phyloP scores from a whole-genome alignment of 2,797 vertebrate genomes.

The Falco concolor region DNA sequence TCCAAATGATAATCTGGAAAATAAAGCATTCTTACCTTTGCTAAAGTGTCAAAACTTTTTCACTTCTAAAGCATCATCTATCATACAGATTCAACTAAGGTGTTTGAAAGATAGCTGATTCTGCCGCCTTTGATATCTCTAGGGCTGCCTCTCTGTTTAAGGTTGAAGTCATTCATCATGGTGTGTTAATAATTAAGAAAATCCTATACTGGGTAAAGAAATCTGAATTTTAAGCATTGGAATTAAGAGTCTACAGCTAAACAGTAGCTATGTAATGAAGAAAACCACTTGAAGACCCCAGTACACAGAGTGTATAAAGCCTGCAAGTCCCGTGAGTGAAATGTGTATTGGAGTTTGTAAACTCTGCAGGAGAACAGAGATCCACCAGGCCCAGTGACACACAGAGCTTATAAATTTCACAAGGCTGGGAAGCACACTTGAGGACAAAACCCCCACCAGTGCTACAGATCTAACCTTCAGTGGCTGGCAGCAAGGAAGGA shows the following conservation, averaged over 20 bases:
- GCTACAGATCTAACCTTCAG: not conserved
- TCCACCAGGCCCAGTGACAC: too few relatives aligned
- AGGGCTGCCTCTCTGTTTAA: not conserved
- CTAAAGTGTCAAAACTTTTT: not conserved
- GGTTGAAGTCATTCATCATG: not conserved
- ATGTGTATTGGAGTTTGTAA: not conserved
- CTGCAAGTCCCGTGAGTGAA: not conserved
- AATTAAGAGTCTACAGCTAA: not conserved
- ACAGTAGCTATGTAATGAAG: not conserved
- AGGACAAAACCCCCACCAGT: not conserved
- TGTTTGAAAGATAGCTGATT: not conserved
- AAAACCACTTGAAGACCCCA: not conserved
- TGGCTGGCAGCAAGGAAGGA: not conserved
- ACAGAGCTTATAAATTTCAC: not conserved
- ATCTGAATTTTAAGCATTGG: not conserved
- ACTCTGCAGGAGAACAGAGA: not conserved
- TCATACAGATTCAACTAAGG: not conserved
- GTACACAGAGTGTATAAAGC: not conserved
- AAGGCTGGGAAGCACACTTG: not conserved
- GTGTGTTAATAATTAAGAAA: not conserved
- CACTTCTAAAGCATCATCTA: not conserved
- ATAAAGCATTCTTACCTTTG: not conserved
- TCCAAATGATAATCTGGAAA: not conserved
- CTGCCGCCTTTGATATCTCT: not conserved
- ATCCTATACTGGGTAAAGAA: not conserved